A percentile compares a stretch with the other conserved stretches of the same genome.
Evolutionary conservation across 2,113 vertebrate species (phyloP).

Genomic region (Elephantulus edwardii): DNA sequence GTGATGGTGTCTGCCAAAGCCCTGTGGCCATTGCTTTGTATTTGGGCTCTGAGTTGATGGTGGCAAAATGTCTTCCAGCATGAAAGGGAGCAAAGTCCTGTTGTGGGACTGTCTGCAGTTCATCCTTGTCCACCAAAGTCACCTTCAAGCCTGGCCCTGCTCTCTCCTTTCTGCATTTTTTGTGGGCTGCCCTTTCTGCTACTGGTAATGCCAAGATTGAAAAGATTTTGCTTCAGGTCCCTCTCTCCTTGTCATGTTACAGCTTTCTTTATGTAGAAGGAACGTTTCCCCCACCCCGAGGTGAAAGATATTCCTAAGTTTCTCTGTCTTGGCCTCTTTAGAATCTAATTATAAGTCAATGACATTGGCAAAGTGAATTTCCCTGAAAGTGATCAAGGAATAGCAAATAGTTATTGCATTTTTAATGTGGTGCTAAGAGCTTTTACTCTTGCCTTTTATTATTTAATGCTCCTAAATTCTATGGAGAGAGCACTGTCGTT

Average conservation of each 20-base stretch:
- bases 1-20: slow-evolving; percentile 49
- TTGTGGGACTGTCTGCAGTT: background rate
- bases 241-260: background rate
- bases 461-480: slow-evolving; percentile 17
- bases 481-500: background rate
- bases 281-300: background rate
- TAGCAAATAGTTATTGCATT: slow-evolving; percentile 41
- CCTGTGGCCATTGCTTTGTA: background rate
- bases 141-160: background rate
- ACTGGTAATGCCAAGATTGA: background rate
- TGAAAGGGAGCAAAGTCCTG: background rate
- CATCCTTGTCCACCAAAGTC: background rate
- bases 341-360: background rate
- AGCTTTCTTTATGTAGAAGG: background rate
- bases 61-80: background rate
- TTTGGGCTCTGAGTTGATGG: background rate
- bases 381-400: slow-evolving; percentile 47
- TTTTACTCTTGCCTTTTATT: slow-evolving; percentile 1
- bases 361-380: slow-evolving; percentile 47
- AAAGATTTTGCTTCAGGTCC: background rate
- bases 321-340: background rate
- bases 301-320: background rate
- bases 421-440: slow-evolving; percentile 34
- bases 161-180: background rate
- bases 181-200: background rate